Conservation (phyloP, 2,888 invertebrate species). For the Trissolcus japonicus region DNA sequence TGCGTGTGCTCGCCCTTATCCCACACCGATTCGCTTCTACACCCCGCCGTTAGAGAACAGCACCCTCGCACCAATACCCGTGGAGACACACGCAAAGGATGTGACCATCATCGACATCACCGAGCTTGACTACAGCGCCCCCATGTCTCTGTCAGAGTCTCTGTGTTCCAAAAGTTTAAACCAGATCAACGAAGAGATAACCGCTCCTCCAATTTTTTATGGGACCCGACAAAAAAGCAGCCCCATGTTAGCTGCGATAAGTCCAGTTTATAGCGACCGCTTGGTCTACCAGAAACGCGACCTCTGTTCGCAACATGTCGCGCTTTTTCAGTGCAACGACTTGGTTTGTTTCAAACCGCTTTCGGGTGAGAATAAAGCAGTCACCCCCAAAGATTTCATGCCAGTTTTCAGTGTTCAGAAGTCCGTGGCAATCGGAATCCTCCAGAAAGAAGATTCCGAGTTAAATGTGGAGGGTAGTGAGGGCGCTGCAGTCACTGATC, state of each 20-base stretch:
- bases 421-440: conserved; percentile 65
- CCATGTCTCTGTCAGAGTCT: not conserved
- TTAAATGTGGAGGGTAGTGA: not conserved
- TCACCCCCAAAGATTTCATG: conserved; percentile 61
- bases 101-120: conserved; percentile 31
- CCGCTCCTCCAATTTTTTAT: conserved; percentile 23
- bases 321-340: conserved; percentile 61
- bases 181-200: conserved; percentile 67
- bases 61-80: conserved; percentile 54
- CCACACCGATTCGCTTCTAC: conserved; percentile 13
- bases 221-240: not conserved
- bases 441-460: conserved; percentile 27
- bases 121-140: conserved; percentile 13
- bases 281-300: conserved; percentile 64
- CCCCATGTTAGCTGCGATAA: conserved; percentile 27
- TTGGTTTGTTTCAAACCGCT: conserved; percentile 61
- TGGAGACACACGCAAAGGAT: conserved; percentile 74
- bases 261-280: conserved; percentile 71
- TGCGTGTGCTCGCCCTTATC: conserved; percentile 73
- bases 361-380: conserved; percentile 11
- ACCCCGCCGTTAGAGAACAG: conserved; percentile 37
- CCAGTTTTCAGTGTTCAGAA: conserved; percentile 65
- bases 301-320: conserved; percentile 64
- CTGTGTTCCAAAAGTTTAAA: conserved; percentile 20
- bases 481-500: not conserved